Conservation (phyloP, 2,113 vertebrate genomes). For the Isichthys henryi region DNA sequence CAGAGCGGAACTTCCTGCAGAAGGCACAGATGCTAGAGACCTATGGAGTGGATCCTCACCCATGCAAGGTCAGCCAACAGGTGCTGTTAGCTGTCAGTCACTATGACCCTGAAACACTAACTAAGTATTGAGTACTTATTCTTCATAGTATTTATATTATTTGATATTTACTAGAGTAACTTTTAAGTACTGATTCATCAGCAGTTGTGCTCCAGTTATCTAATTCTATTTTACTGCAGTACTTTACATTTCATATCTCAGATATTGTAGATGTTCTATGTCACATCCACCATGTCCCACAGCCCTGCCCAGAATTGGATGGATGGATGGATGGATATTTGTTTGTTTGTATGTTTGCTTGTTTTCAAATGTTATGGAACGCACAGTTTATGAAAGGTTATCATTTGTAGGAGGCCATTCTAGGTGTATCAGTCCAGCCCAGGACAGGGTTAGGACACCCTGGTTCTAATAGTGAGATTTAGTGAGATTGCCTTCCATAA, state of each 20-base stretch:
- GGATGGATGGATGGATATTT: background rate
- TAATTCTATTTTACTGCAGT: background rate
- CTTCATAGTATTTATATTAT: background rate
- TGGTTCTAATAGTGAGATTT: background rate
- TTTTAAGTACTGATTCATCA: background rate
- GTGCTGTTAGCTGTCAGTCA: background rate
- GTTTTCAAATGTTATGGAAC: background rate
- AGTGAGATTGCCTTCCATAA: background rate
- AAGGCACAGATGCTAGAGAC: constrained; percentile 97
- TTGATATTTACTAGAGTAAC: background rate
- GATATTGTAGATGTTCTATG: background rate
- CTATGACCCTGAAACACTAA: background rate
- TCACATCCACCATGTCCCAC: background rate
- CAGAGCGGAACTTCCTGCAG: constrained; percentile 88
- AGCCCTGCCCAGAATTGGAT: background rate
- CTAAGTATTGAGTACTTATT: background rate
- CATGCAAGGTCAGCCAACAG: constrained; percentile 77
- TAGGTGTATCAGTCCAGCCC: background rate
- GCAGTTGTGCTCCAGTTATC: background rate
- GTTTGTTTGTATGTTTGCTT: background rate
- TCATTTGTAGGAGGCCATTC: background rate
- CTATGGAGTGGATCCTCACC: constrained; percentile 92
- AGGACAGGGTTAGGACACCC: background rate
- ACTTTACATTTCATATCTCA: background rate
- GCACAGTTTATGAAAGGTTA: background rate